Evolutionary conservation across 2,113 vertebrate genomes (phyloP), one percentile per base, ranked within the genome.

Genomic region (Cavia aperea): DNA sequence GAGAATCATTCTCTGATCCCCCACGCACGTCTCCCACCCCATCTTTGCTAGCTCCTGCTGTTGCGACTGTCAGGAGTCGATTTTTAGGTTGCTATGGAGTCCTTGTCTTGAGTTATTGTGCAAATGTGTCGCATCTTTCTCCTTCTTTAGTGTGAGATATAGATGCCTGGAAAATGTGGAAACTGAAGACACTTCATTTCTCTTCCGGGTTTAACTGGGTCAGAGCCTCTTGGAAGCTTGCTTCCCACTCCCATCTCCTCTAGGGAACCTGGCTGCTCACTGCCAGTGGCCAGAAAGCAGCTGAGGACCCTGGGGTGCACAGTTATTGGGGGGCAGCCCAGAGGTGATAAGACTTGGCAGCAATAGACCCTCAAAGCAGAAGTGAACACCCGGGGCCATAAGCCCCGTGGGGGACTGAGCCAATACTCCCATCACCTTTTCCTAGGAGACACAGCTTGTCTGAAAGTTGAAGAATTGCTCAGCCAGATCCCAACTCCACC

Each of bases 21-120:
- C 91, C 93, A 94, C 81, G 12, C 90, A 58, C 0, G 43, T 89
- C 58, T 92, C 91, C 95, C 96, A 95, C 94, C 93, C 95, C 96
- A 60, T 93, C 92, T 90, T 83, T 83, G 93, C 94, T 88, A 92
- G 94, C 81, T 93, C 93, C 92, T 90, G 90, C 92, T 92, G 94
- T 94, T 93, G 92, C 31, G 36, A 88, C 96, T 95, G 90, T 94
- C 96, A 90, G 60, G 93, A 94, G 90, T 93, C 36, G 88, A 93
- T 94, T 93, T 96, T 94, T 77, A 92, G 94, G 93, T 97, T 96
- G 93, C 96, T 95, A 97, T 96, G 96, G 96, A 97, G 85, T 96
- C 77, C 77, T 62, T 93, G 72, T 88, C 90, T 96, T 63, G 91
- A 92, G 70, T 93, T 95, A 95, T 46, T 93, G 95, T 89, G 92